These are phyloP conservation scores for Nicator chloris DNA, from an alignment of 2,113 vertebrate species.

Conservation along the genomic window DNA sequence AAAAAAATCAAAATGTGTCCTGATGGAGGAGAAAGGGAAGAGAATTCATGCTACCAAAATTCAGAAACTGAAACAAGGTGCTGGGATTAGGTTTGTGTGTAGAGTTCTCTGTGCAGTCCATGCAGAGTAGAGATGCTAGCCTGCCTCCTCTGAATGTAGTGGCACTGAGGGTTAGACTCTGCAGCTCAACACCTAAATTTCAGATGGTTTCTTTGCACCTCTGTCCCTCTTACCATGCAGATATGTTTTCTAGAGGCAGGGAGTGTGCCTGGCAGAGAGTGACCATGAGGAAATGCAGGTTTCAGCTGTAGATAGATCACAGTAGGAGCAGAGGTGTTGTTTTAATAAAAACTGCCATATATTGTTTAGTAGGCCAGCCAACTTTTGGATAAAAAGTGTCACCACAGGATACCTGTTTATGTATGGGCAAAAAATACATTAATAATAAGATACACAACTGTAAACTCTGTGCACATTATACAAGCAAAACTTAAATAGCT, in stretches of 20 bases:
- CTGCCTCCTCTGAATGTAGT: background rate
- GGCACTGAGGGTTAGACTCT: background rate
- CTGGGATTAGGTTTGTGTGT: background rate
- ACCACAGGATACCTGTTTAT: background rate
- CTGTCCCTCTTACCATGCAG: background rate
- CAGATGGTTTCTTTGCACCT: background rate
- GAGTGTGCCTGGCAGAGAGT: background rate
- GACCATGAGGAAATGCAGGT: background rate
- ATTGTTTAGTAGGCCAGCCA: background rate
- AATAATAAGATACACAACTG: background rate
- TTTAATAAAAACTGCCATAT: background rate
- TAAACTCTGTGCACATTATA: background rate
- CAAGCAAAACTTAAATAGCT: background rate
- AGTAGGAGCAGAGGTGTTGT: background rate
- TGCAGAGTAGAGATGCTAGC: background rate
- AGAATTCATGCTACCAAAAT: background rate
- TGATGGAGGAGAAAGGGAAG: background rate
- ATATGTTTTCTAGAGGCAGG: background rate
- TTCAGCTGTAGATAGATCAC: background rate
- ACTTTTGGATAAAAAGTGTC: background rate
- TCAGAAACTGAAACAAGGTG: background rate
- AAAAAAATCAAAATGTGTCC: background rate
- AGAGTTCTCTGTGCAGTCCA: background rate
- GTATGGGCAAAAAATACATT: background rate
- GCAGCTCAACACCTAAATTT: background rate